Conservation (phyloP, 2,888 invertebrate species). For the Sturmia bella region DNA sequence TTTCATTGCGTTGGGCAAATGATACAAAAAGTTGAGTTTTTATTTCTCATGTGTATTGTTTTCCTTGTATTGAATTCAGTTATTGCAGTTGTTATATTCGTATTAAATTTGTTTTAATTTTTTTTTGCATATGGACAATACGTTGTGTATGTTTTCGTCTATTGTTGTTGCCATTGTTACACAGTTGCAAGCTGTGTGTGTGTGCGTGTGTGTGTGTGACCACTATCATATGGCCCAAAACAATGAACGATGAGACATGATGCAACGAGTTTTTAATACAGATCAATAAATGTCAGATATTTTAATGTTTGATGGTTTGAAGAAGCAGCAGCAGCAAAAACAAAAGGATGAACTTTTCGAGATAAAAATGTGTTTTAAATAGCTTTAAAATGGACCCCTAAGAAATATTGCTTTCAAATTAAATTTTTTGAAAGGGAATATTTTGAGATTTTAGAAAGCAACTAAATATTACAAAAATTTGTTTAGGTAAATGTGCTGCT, state of each 20-base stretch:
- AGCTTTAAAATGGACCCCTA: background rate
- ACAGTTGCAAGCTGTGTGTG: constrained; percentile 38
- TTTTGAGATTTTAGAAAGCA: too few species aligned
- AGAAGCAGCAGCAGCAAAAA: background rate
- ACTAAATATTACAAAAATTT: too few species aligned
- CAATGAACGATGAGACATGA: background rate
- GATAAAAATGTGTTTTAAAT: background rate
- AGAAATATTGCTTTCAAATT: background rate
- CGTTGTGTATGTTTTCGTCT: constrained; percentile 66
- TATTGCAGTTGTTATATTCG: constrained; percentile 62
- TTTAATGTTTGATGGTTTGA: constrained; percentile 39
- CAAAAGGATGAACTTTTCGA: background rate
- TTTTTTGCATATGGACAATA: constrained; percentile 52
- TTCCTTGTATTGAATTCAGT: constrained; percentile 21
- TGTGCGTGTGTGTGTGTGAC: constrained; percentile 59
- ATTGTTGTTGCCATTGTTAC: constrained; percentile 44
- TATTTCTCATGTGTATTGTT: constrained; percentile 36
- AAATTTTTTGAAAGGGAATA: too few species aligned
- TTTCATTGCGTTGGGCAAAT: constrained; percentile 24
- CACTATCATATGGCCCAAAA: constrained; percentile 49
- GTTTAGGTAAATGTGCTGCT: too few species aligned
- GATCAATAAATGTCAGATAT: constrained; percentile 53
- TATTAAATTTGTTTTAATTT: constrained; percentile 57
- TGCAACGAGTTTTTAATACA: constrained; percentile 44
- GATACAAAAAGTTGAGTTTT: constrained; percentile 23